Conservation (phyloP, 2,797 vertebrate species). For the Sebastes cheni region DNA sequence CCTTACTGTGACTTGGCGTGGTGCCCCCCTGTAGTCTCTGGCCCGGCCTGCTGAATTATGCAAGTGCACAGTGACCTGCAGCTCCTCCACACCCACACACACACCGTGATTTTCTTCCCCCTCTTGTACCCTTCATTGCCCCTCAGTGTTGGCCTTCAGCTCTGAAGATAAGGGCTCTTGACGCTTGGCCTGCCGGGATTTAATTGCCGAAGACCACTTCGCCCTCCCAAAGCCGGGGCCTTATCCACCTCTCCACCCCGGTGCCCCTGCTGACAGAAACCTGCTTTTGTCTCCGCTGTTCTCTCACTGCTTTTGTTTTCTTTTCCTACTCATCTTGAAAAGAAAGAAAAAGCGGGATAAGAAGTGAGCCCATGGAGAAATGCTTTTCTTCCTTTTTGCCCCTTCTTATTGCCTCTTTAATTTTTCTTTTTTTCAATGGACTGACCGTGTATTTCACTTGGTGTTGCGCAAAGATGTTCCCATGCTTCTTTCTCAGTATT, state of each 20-base stretch:
- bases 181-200: constrained; percentile 68
- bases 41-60: constrained; percentile 36
- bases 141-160: constrained; percentile 60
- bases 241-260: constrained; percentile 49
- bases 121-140: constrained; percentile 41
- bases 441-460: constrained; percentile 15
- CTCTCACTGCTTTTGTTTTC: constrained; percentile 45
- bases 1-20: constrained; percentile 48
- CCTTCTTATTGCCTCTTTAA: constrained; percentile 13
- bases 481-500: constrained; percentile 14
- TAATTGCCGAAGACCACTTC: constrained; percentile 69
- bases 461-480: constrained; percentile 40
- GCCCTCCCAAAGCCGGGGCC: constrained; percentile 51
- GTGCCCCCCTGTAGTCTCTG: constrained; percentile 34
- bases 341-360: constrained; percentile 36
- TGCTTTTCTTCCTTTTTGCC: constrained; percentile 19
- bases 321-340: constrained; percentile 56
- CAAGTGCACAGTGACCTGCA: constrained; percentile 49
- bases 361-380: constrained; percentile 8
- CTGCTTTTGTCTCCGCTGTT: constrained; percentile 56
- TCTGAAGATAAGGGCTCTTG: constrained; percentile 75
- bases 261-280: constrained; percentile 61
- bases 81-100: constrained; percentile 16
- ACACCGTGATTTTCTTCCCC: constrained; percentile 20
- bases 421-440: constrained; percentile 37